phyloP scores from a whole-genome alignment of 2,797 vertebrate genomes.

The Lacerta viridis region DNA sequence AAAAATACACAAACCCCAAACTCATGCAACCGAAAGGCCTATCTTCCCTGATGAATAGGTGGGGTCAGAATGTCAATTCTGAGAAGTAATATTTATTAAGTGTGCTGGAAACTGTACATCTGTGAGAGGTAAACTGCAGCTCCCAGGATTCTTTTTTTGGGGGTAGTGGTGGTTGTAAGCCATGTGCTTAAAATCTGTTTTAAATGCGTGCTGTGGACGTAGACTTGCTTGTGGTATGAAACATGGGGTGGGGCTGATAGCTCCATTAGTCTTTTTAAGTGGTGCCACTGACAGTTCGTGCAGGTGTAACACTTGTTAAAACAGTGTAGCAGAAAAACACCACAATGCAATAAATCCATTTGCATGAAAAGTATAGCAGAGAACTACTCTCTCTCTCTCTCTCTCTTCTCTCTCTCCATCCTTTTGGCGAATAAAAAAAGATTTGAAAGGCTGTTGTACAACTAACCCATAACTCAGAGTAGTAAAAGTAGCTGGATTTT shows the following conservation, averaged over 20 bases:
- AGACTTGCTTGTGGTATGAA: background rate
- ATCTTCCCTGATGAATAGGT: too few species aligned
- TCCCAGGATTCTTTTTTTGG: too few species aligned
- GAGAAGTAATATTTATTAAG: too few species aligned
- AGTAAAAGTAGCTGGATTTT: background rate
- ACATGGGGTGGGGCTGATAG: background rate
- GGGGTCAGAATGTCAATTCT: too few species aligned
- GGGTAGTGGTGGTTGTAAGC: too few species aligned
- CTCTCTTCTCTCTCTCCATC: background rate
- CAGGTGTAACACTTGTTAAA: too few species aligned
- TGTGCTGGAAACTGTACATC: too few species aligned
- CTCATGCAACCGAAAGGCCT: too few species aligned
- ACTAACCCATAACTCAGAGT: background rate
- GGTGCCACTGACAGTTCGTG: background rate
- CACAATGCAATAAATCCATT: background rate
- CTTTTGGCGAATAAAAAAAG: background rate
- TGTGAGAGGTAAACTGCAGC: too few species aligned
- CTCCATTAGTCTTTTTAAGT: background rate
- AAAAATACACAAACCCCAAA: too few species aligned
- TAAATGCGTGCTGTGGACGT: too few species aligned
- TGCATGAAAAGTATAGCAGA: background rate
- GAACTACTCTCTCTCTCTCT: background rate
- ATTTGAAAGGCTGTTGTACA: background rate
- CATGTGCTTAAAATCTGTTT: too few species aligned
- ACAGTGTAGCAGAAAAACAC: background rate